These are phyloP conservation scores for Rostratula benghalensis DNA, from an alignment of 2,113 vertebrate species.

Conservation along the genomic window DNA sequence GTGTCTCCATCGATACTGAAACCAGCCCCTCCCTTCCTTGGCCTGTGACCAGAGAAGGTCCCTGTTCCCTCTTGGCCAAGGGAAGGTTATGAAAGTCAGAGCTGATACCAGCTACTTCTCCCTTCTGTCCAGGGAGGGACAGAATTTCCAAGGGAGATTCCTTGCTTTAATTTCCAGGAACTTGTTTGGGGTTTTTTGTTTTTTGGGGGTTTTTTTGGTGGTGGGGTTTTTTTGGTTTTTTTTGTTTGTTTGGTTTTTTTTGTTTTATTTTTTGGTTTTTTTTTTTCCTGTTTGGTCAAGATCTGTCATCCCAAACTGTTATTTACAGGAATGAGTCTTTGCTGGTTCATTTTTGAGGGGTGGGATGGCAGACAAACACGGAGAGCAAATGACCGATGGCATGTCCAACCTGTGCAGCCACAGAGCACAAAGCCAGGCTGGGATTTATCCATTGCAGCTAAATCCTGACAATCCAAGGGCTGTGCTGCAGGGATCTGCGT, in stretches of 20 bases:
- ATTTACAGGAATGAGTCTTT: not conserved
- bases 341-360: not conserved
- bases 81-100: not conserved
- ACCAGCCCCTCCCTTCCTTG: not conserved
- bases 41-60: not conserved
- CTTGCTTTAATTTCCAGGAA: not conserved
- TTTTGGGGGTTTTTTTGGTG: too few relatives aligned
- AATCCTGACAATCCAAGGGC: not conserved
- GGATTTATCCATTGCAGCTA: not conserved
- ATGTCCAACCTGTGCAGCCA: not conserved
- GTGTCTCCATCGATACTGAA: not conserved
- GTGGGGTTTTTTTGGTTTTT: too few relatives aligned
- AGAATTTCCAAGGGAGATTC: not conserved
- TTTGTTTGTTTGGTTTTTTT: too few relatives aligned
- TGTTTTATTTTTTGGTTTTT: too few relatives aligned
- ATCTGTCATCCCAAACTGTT: not conserved
- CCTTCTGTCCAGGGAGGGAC: not conserved
- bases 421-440: not conserved
- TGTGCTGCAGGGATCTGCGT: not conserved
- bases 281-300: not conserved
- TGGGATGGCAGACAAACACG: not conserved
- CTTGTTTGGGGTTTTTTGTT: too few relatives aligned
- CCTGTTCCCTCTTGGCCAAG: not conserved
- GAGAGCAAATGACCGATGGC: accelerated
- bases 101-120: not conserved